Evolutionary conservation across 1,140 invertebrate species (phyloP), one percentile per base, ranked within the genome.

Genomic region (Calycopis cecrops): DNA sequence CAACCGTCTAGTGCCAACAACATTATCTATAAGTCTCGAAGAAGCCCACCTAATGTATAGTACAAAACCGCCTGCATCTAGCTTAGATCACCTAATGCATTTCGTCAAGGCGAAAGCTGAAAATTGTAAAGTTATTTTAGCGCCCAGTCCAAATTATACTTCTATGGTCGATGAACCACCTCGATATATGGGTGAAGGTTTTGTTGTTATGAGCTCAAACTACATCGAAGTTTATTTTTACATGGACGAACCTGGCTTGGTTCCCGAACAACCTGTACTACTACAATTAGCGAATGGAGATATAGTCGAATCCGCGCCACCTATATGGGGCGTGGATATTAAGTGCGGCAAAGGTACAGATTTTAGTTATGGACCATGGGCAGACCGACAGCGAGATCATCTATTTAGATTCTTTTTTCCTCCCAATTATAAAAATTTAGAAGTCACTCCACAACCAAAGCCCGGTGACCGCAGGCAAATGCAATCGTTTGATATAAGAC

Each of bases 351-450:
- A 98, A 89, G 97, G 91, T 17, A 99, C 98, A 38, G 96, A 99
- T 77, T 97, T 99, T 67, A 98, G 97, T 82, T 99, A 99, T 73
- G 98, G 98, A 1, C 98, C 98, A 4, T 99, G 98, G 98, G 97
- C 97, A 6, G 98, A 99, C 82, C 90, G 97, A 40, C 98, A 99
- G 82, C 90, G 98, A 57, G 97, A 99, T 81, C 93, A 97, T 85
- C 86, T 99, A 12, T 99, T 96, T 82, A 97, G 94, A 87, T 98
- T 99, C 79, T 99, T 99, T 80, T 99, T 96, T 79, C 98, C 98
- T 3, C 93, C 95, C 57, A 95, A 97, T 81, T 97, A 94, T 83
- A 92, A 94, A 69, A 91, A 92, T 47, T 86, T 94, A 58, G 91
- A 93, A 79, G 90, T 94, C 1, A 95, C 94, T 0, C 92, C 93